Percentiles rank a stretch among this genome's conserved stretches.
phyloP scores from a whole-genome alignment of 2,888 invertebrate species.

The Uloborus plumipes region DNA sequence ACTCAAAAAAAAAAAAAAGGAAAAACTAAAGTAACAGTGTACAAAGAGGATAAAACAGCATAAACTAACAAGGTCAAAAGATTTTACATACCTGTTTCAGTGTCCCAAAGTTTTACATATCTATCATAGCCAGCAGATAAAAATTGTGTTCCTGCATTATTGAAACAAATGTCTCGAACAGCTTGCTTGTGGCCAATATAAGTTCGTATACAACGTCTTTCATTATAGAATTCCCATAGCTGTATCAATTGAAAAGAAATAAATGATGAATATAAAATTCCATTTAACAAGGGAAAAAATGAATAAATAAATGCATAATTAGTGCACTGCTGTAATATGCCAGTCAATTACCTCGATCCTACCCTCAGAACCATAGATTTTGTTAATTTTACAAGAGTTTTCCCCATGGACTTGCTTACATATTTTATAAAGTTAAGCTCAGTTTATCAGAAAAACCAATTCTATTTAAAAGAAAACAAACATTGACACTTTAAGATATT shows the following conservation, averaged over 20 bases:
- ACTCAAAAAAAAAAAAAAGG: background rate
- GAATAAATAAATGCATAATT: too few species aligned
- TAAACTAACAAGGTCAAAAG: background rate
- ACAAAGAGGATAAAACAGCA: background rate
- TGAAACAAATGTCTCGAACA: conserved; percentile 95
- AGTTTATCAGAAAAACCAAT: too few species aligned
- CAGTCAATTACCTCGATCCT: too few species aligned
- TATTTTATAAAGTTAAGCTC: too few species aligned
- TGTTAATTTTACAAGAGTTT: too few species aligned
- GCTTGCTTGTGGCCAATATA: conserved; percentile 98
- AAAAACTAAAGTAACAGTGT: background rate
- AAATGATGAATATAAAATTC: too few species aligned
- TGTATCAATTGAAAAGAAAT: conserved; percentile 5
- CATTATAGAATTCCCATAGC: conserved; percentile 99
- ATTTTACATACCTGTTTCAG: conserved; percentile 79
- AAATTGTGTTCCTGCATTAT: conserved; percentile 92
- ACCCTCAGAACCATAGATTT: too few species aligned
- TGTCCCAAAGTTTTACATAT: conserved; percentile 98
- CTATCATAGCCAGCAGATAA: conserved; percentile 95
- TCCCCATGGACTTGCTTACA: too few species aligned
- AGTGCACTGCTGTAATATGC: too few species aligned
- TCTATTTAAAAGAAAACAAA: too few species aligned
- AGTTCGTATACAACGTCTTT: conserved; percentile 90
- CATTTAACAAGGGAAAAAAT: too few species aligned
- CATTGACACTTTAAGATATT: too few species aligned